Evolutionary conservation across 2,888 invertebrate genomes (phyloP).

Genomic region (Augochlorella aurata): DNA sequence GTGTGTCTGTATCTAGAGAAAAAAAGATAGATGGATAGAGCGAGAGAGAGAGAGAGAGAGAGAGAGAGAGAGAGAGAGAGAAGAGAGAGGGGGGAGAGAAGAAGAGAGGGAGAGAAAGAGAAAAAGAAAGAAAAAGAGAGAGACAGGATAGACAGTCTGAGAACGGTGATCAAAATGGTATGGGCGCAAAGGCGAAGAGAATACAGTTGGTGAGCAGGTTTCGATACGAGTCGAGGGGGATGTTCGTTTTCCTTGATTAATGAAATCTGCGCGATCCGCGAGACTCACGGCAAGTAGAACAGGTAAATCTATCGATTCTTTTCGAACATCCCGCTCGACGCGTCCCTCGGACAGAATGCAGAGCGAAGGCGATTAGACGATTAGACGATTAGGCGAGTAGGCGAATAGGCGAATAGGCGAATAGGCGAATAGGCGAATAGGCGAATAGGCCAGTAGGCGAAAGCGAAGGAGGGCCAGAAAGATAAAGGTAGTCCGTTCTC

Average conservation of each 20-base stretch:
- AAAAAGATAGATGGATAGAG: constrained; percentile 6
- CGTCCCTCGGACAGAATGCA: not conserved
- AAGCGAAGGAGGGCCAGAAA: constrained; percentile 45
- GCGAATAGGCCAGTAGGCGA: not conserved
- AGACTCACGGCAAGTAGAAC: too few relatives aligned
- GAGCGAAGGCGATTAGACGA: not conserved
- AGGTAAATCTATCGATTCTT: not conserved
- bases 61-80: constrained; percentile 30
- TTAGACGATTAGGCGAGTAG: not conserved
- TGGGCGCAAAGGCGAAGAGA: constrained; percentile 39
- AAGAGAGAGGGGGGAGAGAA: constrained; percentile 38
- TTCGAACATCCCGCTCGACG: constrained; percentile 35
- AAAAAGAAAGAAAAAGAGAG: constrained; percentile 22
- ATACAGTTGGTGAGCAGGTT: constrained; percentile 9
- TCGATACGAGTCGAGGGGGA: constrained; percentile 24
- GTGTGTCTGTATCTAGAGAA: not conserved
- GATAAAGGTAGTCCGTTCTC: constrained; percentile 42
- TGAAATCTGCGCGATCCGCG: not conserved
- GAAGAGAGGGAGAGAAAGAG: constrained; percentile 39
- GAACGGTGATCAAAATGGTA: constrained; percentile 37
- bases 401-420: constrained; percentile 1
- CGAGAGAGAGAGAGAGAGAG: constrained; percentile 27
- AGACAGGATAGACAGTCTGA: constrained; percentile 34
- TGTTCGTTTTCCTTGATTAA: constrained; percentile 14
- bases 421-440: not conserved